These are phyloP conservation scores for Machimus atricapillus DNA, from an alignment of 2,888 invertebrate species.

Conservation along the genomic window DNA sequence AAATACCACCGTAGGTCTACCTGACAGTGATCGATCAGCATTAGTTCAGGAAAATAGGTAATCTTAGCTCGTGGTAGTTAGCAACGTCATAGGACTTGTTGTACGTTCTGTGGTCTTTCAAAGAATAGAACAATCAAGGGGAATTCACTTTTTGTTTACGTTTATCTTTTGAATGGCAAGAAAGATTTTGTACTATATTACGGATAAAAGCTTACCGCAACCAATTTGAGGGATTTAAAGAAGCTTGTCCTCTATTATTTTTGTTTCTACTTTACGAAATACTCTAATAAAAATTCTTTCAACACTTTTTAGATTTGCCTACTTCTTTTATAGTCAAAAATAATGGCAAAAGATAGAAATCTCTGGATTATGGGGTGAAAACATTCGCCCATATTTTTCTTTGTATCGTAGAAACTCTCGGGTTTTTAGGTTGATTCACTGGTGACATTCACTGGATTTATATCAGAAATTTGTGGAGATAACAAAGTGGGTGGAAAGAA, in stretches of 20 bases:
- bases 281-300: background rate
- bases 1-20: background rate
- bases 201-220: background rate
- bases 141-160: background rate
- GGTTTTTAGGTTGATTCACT: background rate
- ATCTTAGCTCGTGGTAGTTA: background rate
- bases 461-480: background rate
- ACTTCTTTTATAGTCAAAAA: background rate
- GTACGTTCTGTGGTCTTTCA: background rate
- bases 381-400: background rate
- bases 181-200: background rate
- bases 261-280: background rate
- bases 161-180: background rate
- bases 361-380: background rate
- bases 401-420: background rate
- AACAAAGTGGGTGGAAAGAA: background rate
- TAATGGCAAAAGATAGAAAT: background rate
- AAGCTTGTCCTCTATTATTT: background rate
- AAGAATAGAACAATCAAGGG: background rate
- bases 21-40: background rate
- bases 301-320: background rate
- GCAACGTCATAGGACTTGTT: background rate
- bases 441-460: background rate
- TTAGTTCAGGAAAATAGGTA: background rate
- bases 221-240: background rate